Conservation (phyloP, 2,113 vertebrate species). For the Cynocephalus volans region DNA sequence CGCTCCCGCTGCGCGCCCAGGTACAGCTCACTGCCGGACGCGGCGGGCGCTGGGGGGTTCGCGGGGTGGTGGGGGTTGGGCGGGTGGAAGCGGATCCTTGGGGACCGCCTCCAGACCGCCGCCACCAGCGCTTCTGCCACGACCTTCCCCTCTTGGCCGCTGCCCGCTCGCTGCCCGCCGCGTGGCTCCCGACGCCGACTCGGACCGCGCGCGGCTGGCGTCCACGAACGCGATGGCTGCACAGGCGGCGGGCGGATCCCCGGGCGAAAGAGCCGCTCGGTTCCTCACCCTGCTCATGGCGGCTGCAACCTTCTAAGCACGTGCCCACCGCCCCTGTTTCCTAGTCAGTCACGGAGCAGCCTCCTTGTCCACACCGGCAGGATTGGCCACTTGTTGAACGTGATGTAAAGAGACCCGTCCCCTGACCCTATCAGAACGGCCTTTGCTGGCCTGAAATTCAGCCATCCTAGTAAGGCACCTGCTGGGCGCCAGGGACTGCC, state of each 20-base stretch:
- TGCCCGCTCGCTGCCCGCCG: not conserved
- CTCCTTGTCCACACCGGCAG: not conserved
- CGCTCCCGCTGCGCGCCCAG: constrained; percentile 12
- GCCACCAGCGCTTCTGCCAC: not conserved
- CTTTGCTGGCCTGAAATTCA: not conserved
- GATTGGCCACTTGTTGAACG: constrained; percentile 54
- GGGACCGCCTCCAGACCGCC: not conserved
- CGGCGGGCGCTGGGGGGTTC: not conserved
- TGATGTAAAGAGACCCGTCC: not conserved
- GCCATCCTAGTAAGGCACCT: too few species aligned
- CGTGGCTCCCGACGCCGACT: not conserved
- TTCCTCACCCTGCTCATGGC: constrained; percentile 3
- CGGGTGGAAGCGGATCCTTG: not conserved
- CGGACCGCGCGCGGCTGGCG: not conserved
- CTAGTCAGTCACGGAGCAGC: not conserved
- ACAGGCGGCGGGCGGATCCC: not conserved
- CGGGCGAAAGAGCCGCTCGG: not conserved
- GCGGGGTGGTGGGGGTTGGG: not conserved
- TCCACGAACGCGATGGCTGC: not conserved
- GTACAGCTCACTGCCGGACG: not conserved
- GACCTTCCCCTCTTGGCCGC: not conserved
- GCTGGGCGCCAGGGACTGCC: not conserved
- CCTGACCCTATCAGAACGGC: not conserved
- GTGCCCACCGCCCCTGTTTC: not conserved
- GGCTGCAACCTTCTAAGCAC: not conserved